Base-by-base conservation (phyloP, 2,888 invertebrate genomes). In the Sarcophaga caerulescens region DNA sequence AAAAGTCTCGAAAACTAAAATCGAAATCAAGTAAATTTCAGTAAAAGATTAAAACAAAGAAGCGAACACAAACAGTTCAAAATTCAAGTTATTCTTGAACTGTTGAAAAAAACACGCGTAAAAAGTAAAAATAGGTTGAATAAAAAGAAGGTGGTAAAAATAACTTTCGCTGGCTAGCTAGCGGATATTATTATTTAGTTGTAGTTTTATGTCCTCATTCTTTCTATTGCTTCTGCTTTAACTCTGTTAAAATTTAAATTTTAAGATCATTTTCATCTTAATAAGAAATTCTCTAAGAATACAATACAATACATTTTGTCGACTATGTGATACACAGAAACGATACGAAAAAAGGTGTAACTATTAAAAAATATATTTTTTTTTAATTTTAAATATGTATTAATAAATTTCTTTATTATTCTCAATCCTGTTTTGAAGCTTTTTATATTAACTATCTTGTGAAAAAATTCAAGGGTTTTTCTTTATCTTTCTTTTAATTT, bases 71-170 rank as follows among this genome's bases (percentile, higher is more conserved):
- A 62, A 74, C 25, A 68, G 47, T 73, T 70, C n/a, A 70, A 79
- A 74, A 79, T 77, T 79, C 74, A 79, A 66, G 84, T 84, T 84
- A 84, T 79, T 84, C 78, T 70, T 65, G 45, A 75, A 75, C 21
- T 74, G 52, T 71, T 75, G 70, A 66, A 17, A 47, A 47, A 52
- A 35, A 35, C 63, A 74, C 45, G 35, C 45, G 45, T 47, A 35
- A 65, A 84, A 70, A 57, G 23, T 45, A 21, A 25, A 60, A 75
- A 63, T 19, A n/a, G 70, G 57, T 47, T 25, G 23, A 60, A 70
- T 35, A 62, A 52, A 66, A 66, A 52, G 52, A 14, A 52, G 17
- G 5, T 52, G 52, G 52, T 17, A 25, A 66, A 47, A 45, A 62
- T 63, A 80, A 83, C 73, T 80, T 84, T 84, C 80, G 75, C 79